Conservation (phyloP, 2,113 vertebrate genomes). For the Hystrix cristata region DNA sequence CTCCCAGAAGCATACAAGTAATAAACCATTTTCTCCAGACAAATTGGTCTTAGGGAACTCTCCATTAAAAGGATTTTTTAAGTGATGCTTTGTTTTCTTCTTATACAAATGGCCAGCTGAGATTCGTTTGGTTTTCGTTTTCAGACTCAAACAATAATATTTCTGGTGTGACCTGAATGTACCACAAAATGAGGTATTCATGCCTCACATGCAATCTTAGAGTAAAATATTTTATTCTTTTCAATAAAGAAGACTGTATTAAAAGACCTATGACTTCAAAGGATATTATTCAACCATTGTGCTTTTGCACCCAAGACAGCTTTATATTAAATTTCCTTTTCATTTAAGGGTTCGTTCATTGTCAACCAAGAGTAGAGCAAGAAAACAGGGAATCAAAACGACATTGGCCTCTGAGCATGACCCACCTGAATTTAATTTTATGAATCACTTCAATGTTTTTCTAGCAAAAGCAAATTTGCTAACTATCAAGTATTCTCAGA, state of each 20-base stretch:
- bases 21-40: not conserved
- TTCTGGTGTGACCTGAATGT: conserved; percentile 62
- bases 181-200: conserved; percentile 57
- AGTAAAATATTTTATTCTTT: conserved; percentile 33
- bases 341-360: conserved; percentile 54
- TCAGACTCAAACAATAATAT: conserved; percentile 79
- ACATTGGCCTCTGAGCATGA: not conserved
- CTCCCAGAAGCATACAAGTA: not conserved
- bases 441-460: conserved; percentile 56
- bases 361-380: not conserved
- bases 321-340: conserved; percentile 55
- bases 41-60: rapidly evolving
- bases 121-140: conserved; percentile 57
- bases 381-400: conserved; percentile 28
- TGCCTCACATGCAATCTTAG: conserved; percentile 33
- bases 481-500: conserved; percentile 26
- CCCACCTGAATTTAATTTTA: conserved; percentile 45
- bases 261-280: conserved; percentile 27
- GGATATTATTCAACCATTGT: not conserved
- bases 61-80: not conserved
- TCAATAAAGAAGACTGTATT: conserved; percentile 62
- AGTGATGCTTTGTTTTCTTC: conserved; percentile 35
- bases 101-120: not conserved
- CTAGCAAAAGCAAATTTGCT: conserved; percentile 60
- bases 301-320: conserved; percentile 34